phyloP scores from a whole-genome alignment of 2,113 vertebrate genomes.

The Pangasianodon hypophthalmus region DNA sequence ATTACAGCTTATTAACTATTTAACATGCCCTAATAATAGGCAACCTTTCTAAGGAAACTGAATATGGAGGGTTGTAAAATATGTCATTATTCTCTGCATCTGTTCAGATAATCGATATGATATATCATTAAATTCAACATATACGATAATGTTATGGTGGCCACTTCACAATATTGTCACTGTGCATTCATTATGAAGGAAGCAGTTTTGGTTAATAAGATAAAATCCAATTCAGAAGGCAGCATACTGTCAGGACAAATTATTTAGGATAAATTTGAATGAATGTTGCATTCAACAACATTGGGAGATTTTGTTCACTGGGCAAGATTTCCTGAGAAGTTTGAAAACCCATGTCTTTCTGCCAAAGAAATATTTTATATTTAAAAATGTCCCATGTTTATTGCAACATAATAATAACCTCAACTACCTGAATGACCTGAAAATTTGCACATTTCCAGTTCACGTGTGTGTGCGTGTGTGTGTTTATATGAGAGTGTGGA shows the following conservation, averaged over 20 bases:
- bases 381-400: neutral
- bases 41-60: constrained; percentile 65
- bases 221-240: neutral
- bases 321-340: neutral
- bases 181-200: neutral
- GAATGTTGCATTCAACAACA: neutral
- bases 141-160: neutral
- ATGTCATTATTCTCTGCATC: neutral
- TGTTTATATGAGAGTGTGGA: neutral
- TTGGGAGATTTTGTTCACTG: neutral
- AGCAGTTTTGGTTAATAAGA: neutral
- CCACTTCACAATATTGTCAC: neutral
- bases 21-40: constrained; percentile 65
- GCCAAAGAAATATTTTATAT: neutral
- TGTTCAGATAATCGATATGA: neutral
- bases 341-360: neutral
- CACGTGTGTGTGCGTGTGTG: neutral
- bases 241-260: neutral
- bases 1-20: constrained; percentile 75
- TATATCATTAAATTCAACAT: neutral
- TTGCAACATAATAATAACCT: neutral
- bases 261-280: neutral
- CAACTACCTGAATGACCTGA: neutral
- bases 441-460: neutral
- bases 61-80: constrained; percentile 34